Conservation (phyloP, 2,797 vertebrate genomes). For the Podarcis lilfordi region DNA sequence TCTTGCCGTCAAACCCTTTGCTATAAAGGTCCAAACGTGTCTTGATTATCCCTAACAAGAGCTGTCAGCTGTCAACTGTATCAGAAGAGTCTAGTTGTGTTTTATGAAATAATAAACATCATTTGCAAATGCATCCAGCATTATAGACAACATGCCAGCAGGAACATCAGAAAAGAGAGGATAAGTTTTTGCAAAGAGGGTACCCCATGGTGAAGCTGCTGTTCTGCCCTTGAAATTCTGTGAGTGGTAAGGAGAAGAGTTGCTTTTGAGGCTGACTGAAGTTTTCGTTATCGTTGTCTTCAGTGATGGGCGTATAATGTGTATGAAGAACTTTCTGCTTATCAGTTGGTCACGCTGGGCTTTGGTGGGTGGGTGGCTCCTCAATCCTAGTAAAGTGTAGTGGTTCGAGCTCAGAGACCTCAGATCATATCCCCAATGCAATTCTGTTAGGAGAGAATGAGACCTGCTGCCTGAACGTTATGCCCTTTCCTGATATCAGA, state of each 20-base stretch:
- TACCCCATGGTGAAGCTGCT: not conserved
- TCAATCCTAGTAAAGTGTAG: not conserved
- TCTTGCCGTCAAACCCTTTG: conserved; percentile 69
- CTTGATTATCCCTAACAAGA: conserved; percentile 73
- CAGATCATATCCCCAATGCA: no score
- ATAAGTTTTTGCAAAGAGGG: not conserved
- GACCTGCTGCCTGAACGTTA: no score
- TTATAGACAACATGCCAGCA: not conserved
- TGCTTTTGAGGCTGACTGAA: not conserved
- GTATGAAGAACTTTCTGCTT: not conserved
- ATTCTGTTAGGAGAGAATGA: no score
- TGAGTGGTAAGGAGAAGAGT: not conserved
- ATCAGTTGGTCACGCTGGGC: not conserved
- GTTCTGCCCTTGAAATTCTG: not conserved
- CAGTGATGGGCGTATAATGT: not conserved
- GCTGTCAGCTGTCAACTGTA: conserved; percentile 77
- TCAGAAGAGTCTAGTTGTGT: conserved; percentile 70
- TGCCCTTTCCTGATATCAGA: no score
- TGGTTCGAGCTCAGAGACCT: not conserved
- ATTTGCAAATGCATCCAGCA: conserved; percentile 50
- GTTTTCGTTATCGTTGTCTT: not conserved
- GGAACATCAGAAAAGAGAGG: conserved; percentile 20
- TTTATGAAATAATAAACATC: conserved; percentile 74
- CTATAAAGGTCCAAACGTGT: conserved; percentile 70
- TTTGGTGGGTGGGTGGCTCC: no score